Evolutionary conservation across 2,113 vertebrate species (phyloP).

Genomic region (Megalops atlanticus): DNA sequence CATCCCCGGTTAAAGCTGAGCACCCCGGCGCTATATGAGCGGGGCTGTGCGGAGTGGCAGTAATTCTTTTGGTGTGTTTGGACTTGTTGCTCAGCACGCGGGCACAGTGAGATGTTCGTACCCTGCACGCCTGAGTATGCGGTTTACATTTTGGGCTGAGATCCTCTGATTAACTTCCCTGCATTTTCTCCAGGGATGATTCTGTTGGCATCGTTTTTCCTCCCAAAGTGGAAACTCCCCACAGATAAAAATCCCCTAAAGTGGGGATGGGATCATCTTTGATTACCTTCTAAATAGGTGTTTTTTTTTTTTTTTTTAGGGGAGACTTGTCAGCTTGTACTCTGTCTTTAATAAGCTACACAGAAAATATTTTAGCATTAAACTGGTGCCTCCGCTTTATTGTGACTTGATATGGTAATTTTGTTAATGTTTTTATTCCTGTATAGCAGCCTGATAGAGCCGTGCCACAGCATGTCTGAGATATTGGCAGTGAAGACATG

Average conservation of each 20-base stretch:
- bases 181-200: slow-evolving; percentile 29
- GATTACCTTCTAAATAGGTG: slow-evolving; percentile 3
- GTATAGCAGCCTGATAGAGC: not conserved
- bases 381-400: not conserved
- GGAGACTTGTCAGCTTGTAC: not conserved
- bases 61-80: not conserved
- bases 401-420: not conserved
- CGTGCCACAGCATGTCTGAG: not conserved
- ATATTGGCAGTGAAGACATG: not conserved
- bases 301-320: not conserved
- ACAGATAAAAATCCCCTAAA: slow-evolving; percentile 16
- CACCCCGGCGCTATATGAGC: not conserved
- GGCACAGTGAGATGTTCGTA: not conserved
- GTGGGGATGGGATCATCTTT: slow-evolving; percentile 13
- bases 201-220: slow-evolving; percentile 29
- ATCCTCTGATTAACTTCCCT: slow-evolving; percentile 19
- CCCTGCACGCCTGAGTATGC: not conserved
- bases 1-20: not conserved
- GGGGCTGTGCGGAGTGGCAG: not conserved
- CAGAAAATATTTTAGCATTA: not conserved
- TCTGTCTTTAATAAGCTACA: not conserved
- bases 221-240: slow-evolving; percentile 42
- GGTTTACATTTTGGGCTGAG: not conserved
- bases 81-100: not conserved
- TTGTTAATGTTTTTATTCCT: not conserved